Percentiles rank a stretch among this genome's conserved stretches.
Conservation (phyloP, 2,797 vertebrate species). For the Podarcis lilfordi region DNA sequence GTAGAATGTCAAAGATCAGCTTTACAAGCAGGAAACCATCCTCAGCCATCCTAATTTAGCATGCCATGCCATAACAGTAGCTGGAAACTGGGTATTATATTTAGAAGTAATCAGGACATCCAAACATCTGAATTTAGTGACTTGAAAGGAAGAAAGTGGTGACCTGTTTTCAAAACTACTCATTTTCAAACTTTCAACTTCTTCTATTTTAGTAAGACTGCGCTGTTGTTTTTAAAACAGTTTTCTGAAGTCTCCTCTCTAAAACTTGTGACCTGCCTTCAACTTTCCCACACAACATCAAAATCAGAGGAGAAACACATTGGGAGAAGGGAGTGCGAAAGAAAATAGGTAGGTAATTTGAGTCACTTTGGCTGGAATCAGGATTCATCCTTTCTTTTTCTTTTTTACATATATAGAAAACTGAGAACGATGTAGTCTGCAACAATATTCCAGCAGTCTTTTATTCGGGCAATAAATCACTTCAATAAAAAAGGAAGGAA, state of each 20-base stretch:
- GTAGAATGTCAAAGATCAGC: background rate
- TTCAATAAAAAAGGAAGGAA: background rate
- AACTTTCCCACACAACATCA: background rate
- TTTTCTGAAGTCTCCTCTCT: conserved; percentile 29
- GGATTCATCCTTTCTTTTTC: background rate
- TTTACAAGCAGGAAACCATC: conserved; percentile 9
- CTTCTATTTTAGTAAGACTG: conserved; percentile 10
- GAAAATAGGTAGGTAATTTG: background rate
- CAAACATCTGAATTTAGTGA: conserved; percentile 13
- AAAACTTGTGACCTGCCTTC: background rate
- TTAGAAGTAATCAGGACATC: background rate
- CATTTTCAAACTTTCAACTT: conserved; percentile 12
- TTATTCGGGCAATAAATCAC: background rate
- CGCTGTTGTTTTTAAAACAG: background rate
- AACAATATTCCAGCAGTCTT: background rate
- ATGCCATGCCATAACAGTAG: conserved; percentile 8
- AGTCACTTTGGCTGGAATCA: background rate
- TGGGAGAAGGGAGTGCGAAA: background rate
- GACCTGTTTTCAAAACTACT: background rate
- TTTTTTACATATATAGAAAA: background rate
- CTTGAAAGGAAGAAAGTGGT: conserved; percentile 24
- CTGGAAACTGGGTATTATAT: conserved; percentile 11
- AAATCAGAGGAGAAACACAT: background rate
- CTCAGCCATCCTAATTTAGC: conserved; percentile 12
- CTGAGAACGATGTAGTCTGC: background rate